Conservation (phyloP, 2,113 vertebrate species). For the Petrocephalus zakoni region DNA sequence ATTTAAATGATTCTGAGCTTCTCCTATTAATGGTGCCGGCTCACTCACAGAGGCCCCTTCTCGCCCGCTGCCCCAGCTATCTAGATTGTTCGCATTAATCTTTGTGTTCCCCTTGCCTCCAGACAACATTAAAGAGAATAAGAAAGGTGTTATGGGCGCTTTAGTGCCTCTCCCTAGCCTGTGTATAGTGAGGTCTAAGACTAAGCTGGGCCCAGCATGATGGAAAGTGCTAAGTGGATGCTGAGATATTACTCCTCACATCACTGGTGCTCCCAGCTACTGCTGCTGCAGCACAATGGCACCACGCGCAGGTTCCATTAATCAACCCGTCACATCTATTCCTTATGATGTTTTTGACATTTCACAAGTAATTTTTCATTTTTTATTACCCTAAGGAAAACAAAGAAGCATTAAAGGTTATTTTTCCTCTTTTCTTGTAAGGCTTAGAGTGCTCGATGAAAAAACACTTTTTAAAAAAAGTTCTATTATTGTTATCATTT, state of each 20-base stretch:
- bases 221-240: slow-evolving; percentile 35
- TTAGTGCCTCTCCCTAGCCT: slow-evolving; percentile 29
- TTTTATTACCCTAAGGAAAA: slow-evolving; percentile 56
- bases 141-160: slow-evolving; percentile 44
- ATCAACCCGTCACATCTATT: slow-evolving; percentile 55
- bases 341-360: slow-evolving; percentile 56
- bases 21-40: slow-evolving; percentile 32
- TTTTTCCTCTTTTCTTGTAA: slow-evolving; percentile 32
- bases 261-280: slow-evolving; percentile 37
- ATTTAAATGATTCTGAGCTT: slow-evolving; percentile 41
- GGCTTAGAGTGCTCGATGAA: slow-evolving; percentile 38
- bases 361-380: slow-evolving; percentile 50
- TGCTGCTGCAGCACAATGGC: slow-evolving; percentile 33
- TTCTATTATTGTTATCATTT: slow-evolving; percentile 32
- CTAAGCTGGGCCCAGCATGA: slow-evolving; percentile 24
- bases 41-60: slow-evolving; percentile 29
- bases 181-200: slow-evolving; percentile 14
- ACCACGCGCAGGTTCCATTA: slow-evolving; percentile 60
- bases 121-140: slow-evolving; percentile 48
- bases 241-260: slow-evolving; percentile 50
- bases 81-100: slow-evolving; percentile 44
- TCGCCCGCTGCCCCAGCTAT: slow-evolving; percentile 27
- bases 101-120: slow-evolving; percentile 40
- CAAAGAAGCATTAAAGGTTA: slow-evolving; percentile 40
- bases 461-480: slow-evolving; percentile 36